phyloP scores from a whole-genome alignment of 2,113 vertebrate species.

The Dasypus novemcinctus region DNA sequence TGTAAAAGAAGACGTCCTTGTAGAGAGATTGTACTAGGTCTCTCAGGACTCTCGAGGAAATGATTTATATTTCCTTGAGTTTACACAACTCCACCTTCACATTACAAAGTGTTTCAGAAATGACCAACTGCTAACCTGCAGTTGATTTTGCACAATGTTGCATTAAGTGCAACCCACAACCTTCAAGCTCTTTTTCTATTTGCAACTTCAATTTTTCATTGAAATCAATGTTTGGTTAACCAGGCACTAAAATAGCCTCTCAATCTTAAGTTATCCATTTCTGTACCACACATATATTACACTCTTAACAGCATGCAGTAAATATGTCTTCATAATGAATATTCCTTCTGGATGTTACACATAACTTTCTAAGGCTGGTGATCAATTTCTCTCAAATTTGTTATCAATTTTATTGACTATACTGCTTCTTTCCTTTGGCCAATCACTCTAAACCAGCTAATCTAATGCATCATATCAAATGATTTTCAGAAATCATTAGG shows the following conservation, averaged over 20 bases:
- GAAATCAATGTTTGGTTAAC: conserved; percentile 63
- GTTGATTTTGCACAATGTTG: conserved; percentile 39
- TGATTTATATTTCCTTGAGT: conserved; percentile 67
- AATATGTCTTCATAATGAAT: conserved; percentile 60
- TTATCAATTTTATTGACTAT: conserved; percentile 68
- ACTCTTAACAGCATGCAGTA: neutral
- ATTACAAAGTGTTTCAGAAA: conserved; percentile 48
- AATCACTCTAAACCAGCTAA: conserved; percentile 56
- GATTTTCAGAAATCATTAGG: conserved; percentile 64
- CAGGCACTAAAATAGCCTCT: conserved; percentile 49
- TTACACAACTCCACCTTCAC: conserved; percentile 44
- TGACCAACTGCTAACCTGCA: conserved; percentile 21
- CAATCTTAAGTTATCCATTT: conserved; percentile 35
- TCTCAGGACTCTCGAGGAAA: conserved; percentile 45
- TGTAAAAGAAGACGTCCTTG: conserved; percentile 61
- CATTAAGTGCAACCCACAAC: neutral
- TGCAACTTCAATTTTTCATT: conserved; percentile 24
- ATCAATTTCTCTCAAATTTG: conserved; percentile 49
- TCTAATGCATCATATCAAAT: conserved; percentile 54
- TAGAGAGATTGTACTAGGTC: conserved; percentile 49
- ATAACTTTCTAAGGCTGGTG: conserved; percentile 34
- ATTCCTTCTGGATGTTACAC: conserved; percentile 5
- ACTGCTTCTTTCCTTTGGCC: conserved; percentile 62
- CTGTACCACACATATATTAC: conserved; percentile 18
- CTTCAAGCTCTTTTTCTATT: neutral